Evolutionary conservation across 2,797 vertebrate species (phyloP).

Genomic region (Vireo griseus): DNA sequence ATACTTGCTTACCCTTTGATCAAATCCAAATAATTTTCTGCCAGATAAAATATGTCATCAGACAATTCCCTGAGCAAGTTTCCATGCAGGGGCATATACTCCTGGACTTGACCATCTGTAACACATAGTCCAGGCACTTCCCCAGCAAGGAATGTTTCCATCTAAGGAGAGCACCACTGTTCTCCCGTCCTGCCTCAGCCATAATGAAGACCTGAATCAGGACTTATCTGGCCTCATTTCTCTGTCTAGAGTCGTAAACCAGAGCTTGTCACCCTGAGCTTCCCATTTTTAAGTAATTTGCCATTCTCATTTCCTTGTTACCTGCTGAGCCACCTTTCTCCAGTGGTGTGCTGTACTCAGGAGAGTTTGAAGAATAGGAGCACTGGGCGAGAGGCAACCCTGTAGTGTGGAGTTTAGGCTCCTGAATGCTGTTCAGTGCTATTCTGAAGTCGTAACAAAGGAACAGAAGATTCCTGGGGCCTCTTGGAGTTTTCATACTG

Average conservation of each 20-base stretch:
- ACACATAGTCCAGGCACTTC: background rate
- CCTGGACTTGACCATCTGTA: background rate
- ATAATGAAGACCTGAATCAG: background rate
- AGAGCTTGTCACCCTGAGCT: accelerated
- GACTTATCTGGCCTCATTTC: background rate
- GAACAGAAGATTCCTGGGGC: background rate
- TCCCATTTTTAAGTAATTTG: background rate
- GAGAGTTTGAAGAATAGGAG: background rate
- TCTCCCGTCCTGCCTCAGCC: background rate
- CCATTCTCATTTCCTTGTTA: background rate
- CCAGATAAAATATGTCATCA: background rate
- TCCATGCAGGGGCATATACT: background rate
- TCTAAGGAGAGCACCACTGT: background rate
- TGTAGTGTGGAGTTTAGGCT: background rate
- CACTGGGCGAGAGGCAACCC: background rate
- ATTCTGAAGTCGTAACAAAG: background rate
- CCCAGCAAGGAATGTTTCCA: background rate
- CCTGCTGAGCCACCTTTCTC: background rate
- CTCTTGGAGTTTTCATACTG: background rate
- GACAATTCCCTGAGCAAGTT: background rate
- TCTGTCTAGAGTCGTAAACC: background rate
- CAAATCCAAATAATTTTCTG: conserved; percentile 4
- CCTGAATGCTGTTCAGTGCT: background rate
- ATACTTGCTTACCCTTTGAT: conserved; percentile 39
- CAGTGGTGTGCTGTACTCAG: accelerated